Evolutionary conservation across 2,888 invertebrate genomes (phyloP), one percentile per base, ranked within the genome.

Genomic region (Agrochola lychnidis): DNA sequence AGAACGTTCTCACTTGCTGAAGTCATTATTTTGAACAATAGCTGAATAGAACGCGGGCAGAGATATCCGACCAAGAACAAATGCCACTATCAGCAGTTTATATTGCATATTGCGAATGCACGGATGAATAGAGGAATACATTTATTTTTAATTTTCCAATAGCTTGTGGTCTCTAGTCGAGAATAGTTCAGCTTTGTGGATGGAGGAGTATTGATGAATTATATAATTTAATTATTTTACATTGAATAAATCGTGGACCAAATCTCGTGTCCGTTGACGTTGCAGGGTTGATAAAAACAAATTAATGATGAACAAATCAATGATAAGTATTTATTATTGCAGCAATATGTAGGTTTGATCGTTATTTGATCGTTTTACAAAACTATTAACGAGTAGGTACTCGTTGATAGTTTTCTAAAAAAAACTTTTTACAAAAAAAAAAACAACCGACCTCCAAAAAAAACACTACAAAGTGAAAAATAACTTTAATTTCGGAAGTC

Each of bases 1-100:
- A 57, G 59, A 61, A 79, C 45, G 25, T 61, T 22, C 48, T 70
- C 25, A 9, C 45, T 79, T 70, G 66, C 57, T 59, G 48, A 67
- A 70, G 36, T 82, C 42, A 84, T 84, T 84, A 84, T 79, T 68
- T 61, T 59, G 25, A 84, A 80, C 81, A 80, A 84, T 57, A 42
- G 63, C 40, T 73, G 70, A 79, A 64, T 68, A 78, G 61, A 56
- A 67, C 61, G 45, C 61, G 22, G 42, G 16, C 61, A 71, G 53
- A 78, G 70, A 80, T 82, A 78, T 30, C 61, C 36, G 42, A 68
- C 42, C 19, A n/a, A 61, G 64, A 69, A 69, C 42, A 73, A 70
- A 53, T 63, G 57, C 66, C 62, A 59, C 6, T 42, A 79, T 78
- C 72, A 30, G 45, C 69, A 78, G 56, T 78, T 62, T 62, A 76